Evolutionary conservation across 2,888 invertebrate species (phyloP).

Genomic region (Helicoverpa assulta): DNA sequence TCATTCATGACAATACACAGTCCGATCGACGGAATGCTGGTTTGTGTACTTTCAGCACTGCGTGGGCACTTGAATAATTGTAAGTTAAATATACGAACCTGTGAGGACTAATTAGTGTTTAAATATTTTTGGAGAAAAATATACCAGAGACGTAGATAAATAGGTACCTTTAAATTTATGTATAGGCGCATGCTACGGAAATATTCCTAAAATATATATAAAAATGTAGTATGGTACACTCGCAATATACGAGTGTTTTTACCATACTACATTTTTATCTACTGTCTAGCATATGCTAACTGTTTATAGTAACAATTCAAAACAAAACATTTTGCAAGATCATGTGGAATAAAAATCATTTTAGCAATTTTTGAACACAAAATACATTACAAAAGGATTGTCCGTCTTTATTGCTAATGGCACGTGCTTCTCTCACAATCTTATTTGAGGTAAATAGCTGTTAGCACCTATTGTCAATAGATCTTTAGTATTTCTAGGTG

Average conservation of each 20-base stretch:
- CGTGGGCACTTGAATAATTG: background rate
- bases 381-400: slow-evolving; percentile 5
- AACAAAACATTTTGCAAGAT: background rate
- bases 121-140: too few relatives aligned
- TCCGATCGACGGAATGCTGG: slow-evolving; percentile 34
- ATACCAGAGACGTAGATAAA: too few relatives aligned
- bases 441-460: slow-evolving; percentile 15
- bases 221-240: too few relatives aligned
- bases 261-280: background rate
- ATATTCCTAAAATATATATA: too few relatives aligned
- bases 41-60: slow-evolving; percentile 34
- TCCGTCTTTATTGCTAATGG: slow-evolving; percentile 1
- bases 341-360: background rate
- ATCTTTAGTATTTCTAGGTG: slow-evolving; percentile 15
- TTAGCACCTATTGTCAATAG: slow-evolving; percentile 32
- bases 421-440: slow-evolving; percentile 22
- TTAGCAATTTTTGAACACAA: background rate
- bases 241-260: too few relatives aligned
- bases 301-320: background rate
- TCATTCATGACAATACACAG: slow-evolving; percentile 66
- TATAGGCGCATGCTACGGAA: too few relatives aligned
- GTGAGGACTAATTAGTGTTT: too few relatives aligned
- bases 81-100: background rate
- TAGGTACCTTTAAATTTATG: too few relatives aligned
- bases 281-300: too few relatives aligned